A percentile compares a stretch with the other conserved stretches of the same genome.
phyloP scores from a whole-genome alignment of 2,797 vertebrate species.

The Crenuchus spilurus region DNA sequence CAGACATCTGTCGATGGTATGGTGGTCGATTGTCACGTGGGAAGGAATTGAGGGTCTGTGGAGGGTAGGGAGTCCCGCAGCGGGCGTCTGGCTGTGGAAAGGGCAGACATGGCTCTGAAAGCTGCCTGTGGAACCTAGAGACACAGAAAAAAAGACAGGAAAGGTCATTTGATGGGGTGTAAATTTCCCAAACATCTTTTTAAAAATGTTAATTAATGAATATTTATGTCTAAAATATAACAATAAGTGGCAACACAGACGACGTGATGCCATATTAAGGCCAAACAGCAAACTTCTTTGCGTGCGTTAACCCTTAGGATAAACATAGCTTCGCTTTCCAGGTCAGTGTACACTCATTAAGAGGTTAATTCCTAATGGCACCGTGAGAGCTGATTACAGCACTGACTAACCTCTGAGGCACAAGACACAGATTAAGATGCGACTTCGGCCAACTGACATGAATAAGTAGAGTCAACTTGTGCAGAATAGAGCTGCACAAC shows the following conservation, averaged over 20 bases:
- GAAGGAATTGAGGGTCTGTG: slow-evolving; percentile 59
- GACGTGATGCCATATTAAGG: slow-evolving; percentile 7
- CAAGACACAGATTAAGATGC: slow-evolving; percentile 16
- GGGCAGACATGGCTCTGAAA: slow-evolving; percentile 85
- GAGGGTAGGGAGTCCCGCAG: slow-evolving; percentile 72
- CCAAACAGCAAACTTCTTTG: slow-evolving; percentile 20
- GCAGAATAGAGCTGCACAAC: no score
- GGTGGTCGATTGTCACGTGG: slow-evolving; percentile 76
- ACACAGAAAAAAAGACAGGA: background rate
- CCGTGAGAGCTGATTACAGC: slow-evolving; percentile 47
- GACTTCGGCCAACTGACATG: slow-evolving; percentile 6
- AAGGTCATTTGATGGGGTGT: background rate
- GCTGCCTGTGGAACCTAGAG: slow-evolving; percentile 89
- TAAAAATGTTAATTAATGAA: no score
- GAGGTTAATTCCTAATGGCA: slow-evolving; percentile 38
- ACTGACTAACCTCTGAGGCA: slow-evolving; percentile 16
- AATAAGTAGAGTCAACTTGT: background rate
- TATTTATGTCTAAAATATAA: background rate
- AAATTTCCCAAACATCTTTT: no score
- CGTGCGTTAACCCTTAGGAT: slow-evolving; percentile 23
- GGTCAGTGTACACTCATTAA: slow-evolving; percentile 45
- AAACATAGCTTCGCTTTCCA: slow-evolving; percentile 46
- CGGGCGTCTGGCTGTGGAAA: slow-evolving; percentile 72
- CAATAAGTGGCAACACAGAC: no score
- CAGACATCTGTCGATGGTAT: slow-evolving; percentile 91